Percentiles rank a stretch among this genome's conserved stretches.
phyloP scores from a whole-genome alignment of 64 coral and sea anemone genomes.

The Catalaphyllia jardinei region DNA sequence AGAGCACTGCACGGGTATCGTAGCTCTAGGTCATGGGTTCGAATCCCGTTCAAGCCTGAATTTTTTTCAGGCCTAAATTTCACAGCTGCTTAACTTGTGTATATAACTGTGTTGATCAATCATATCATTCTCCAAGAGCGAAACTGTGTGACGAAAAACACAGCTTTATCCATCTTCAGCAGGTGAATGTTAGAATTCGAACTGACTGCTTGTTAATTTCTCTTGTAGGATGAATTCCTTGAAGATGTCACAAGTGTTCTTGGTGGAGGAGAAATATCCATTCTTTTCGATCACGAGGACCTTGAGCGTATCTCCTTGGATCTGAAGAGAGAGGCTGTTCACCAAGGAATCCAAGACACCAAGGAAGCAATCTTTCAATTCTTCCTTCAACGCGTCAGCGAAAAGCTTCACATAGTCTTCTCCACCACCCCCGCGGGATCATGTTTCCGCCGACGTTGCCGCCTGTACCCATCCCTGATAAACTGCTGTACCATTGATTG shows the following conservation, averaged over 20 bases:
- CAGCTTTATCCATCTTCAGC: too few relatives aligned
- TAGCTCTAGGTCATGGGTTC: too few relatives aligned
- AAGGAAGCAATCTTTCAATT: slow-evolving; percentile 81
- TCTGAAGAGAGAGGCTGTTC: slow-evolving; percentile 61
- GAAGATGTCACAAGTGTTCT: slow-evolving; percentile 90
- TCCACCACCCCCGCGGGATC: slow-evolving; percentile 87
- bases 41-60: too few relatives aligned
- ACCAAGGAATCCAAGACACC: slow-evolving; percentile 64
- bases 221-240: slow-evolving; percentile 78
- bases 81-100: too few relatives aligned
- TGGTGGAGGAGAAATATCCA: slow-evolving; percentile 69
- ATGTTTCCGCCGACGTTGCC: slow-evolving; percentile 77
- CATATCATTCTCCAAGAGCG: too few relatives aligned
- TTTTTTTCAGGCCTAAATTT: too few relatives aligned
- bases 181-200: too few relatives aligned
- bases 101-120: too few relatives aligned
- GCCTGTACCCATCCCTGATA: slow-evolving; percentile 93
- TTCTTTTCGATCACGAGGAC: slow-evolving; percentile 84
- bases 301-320: slow-evolving; percentile 76
- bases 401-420: slow-evolving; percentile 79
- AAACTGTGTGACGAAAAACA: too few relatives aligned
- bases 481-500: slow-evolving; percentile 97
- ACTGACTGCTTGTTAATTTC: neutral
- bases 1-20: too few relatives aligned
- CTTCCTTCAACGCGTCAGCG: slow-evolving; percentile 82